A percentile compares a stretch with the other conserved stretches of the same genome.
Evolutionary conservation across 2,888 invertebrate genomes (phyloP).

Genomic region (Serrognathus titanus): DNA sequence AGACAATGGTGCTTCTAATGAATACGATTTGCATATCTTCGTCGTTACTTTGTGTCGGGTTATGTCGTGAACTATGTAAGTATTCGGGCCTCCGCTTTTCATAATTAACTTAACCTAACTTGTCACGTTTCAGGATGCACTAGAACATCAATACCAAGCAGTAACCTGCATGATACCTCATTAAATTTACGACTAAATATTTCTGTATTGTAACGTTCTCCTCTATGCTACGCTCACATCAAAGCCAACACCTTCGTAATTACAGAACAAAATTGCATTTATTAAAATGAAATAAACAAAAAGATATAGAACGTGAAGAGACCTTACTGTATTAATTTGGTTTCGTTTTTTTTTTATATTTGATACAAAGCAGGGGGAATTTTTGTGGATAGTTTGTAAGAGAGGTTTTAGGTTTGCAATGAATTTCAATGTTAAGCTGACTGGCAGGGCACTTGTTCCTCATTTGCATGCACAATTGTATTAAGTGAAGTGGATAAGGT

Average conservation of each 20-base stretch:
- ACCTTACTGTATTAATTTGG: too few species aligned
- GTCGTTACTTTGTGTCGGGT: slow-evolving; percentile 45
- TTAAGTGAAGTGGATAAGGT: slow-evolving; percentile 18
- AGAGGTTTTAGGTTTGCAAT: background rate
- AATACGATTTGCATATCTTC: slow-evolving; percentile 23
- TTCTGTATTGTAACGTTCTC: too few species aligned
- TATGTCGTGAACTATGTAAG: slow-evolving; percentile 36
- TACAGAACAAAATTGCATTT: too few species aligned
- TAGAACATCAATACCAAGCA: slow-evolving; percentile 6
- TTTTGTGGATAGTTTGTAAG: too few species aligned
- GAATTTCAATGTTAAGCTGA: slow-evolving; percentile 5
- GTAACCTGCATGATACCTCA: slow-evolving; percentile 5
- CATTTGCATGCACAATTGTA: slow-evolving; percentile 22
- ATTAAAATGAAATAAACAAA: too few species aligned
- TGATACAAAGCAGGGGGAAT: too few species aligned
- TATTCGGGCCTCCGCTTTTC: slow-evolving; percentile 33
- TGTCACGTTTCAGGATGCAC: slow-evolving; percentile 28
- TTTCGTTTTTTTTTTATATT: too few species aligned
- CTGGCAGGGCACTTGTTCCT: slow-evolving; percentile 15
- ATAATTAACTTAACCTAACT: slow-evolving; percentile 37
- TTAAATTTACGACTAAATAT: slow-evolving; percentile 1
- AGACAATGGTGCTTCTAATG: slow-evolving; percentile 44
- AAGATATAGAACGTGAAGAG: too few species aligned
- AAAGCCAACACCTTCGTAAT: too few species aligned
- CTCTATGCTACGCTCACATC: too few species aligned